Evolutionary conservation across 2,113 vertebrate genomes (phyloP).

Genomic region (Paradoxurus hermaphroditus): DNA sequence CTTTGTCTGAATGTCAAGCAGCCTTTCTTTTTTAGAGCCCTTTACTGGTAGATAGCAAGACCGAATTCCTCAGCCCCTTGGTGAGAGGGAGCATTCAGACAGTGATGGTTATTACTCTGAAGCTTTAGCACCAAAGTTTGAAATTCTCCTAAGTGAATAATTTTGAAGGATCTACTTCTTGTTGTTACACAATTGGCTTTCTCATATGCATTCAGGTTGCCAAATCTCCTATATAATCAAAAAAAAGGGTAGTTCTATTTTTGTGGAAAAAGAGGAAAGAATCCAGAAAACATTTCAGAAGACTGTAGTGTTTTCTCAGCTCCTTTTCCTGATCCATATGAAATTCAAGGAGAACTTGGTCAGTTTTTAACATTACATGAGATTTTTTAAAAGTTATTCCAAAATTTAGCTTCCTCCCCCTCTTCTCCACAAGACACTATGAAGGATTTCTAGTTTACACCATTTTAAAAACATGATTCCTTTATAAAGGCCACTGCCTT

Average conservation of each 20-base stretch:
- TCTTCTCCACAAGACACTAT: neutral
- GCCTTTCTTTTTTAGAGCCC: neutral
- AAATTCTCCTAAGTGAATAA: neutral
- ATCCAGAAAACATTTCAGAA: slow-evolving; percentile 40
- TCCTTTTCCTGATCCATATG: neutral
- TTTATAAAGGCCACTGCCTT: neutral
- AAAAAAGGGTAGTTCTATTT: neutral
- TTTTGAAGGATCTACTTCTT: neutral
- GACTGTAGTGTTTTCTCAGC: neutral
- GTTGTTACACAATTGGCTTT: slow-evolving; percentile 16
- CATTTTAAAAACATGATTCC: slow-evolving; percentile 30
- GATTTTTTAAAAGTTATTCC: slow-evolving; percentile 8
- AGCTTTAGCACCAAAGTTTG: neutral
- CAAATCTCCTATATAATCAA: slow-evolving; percentile 10
- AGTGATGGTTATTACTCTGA: neutral
- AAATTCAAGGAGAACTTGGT: slow-evolving; percentile 26
- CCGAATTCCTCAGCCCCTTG: neutral
- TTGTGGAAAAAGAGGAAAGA: neutral
- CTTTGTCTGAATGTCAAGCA: neutral
- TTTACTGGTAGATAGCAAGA: neutral
- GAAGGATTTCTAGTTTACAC: neutral
- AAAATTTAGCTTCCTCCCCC: neutral
- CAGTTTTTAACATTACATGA: slow-evolving; percentile 33
- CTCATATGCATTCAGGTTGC: neutral
- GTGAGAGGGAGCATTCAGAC: neutral